A percentile compares a stretch with the other conserved stretches of the same genome.
Conservation (phyloP, 92 coral and sea anemone species). For the Meandrina meandrites region DNA sequence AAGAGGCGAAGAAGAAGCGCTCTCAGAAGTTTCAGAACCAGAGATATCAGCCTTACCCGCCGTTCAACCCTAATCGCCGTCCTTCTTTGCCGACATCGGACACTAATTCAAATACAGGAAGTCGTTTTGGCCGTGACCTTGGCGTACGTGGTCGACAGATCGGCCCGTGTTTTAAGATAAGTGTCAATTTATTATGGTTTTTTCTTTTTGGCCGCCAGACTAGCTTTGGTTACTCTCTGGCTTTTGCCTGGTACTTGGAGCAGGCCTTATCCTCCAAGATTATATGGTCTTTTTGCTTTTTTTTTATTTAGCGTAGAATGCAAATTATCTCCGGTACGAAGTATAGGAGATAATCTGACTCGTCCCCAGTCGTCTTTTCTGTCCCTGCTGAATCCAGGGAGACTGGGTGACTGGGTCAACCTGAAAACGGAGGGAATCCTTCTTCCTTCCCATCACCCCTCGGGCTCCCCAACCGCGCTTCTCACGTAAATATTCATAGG, state of each 20-base stretch:
- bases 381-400: too few relatives aligned
- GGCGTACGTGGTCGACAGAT: background rate
- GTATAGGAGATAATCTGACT: too few relatives aligned
- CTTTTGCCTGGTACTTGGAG: constrained; percentile 25
- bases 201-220: background rate
- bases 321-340: too few relatives aligned
- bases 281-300: too few relatives aligned
- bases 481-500: too few relatives aligned
- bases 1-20: background rate
- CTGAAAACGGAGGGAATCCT: too few relatives aligned
- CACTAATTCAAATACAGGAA: background rate
- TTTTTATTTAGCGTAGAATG: too few relatives aligned
- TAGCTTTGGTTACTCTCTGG: constrained; percentile 4
- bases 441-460: too few relatives aligned
- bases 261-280: constrained; percentile 22
- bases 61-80: background rate
- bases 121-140: background rate
- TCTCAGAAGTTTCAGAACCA: background rate
- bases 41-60: background rate
- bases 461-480: too few relatives aligned
- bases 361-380: too few relatives aligned
- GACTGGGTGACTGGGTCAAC: too few relatives aligned
- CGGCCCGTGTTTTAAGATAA: too few relatives aligned
- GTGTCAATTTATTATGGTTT: background rate
- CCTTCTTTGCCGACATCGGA: background rate